Percentiles rank a stretch among this genome's conserved stretches.
These are phyloP conservation scores for Remorina albescens DNA, from an alignment of 2,797 vertebrate genomes.

Conservation along the genomic window DNA sequence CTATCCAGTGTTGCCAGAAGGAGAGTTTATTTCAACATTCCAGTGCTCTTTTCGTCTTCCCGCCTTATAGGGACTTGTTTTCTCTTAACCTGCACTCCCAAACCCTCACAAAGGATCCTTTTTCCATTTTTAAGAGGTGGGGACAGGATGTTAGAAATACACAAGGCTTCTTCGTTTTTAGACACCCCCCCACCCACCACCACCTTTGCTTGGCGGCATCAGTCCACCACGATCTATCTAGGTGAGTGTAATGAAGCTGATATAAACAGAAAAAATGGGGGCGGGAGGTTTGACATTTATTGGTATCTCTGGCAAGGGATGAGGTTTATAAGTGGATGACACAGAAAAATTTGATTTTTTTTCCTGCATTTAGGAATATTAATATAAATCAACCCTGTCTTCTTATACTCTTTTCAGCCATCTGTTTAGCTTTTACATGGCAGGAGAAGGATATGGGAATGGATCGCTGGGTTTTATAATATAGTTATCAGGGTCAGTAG, in stretches of 20 bases:
- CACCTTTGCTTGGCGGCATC: conserved; percentile 18
- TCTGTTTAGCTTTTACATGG: conserved; percentile 24
- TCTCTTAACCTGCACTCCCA: conserved; percentile 64
- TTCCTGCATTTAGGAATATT: conserved; percentile 38
- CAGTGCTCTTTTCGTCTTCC: conserved; percentile 48
- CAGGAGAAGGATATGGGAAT: too few relatives aligned
- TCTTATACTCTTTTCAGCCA: background rate
- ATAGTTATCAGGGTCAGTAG: too few relatives aligned
- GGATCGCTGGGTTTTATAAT: too few relatives aligned
- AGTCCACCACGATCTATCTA: conserved; percentile 22
- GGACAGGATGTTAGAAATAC: conserved; percentile 69
- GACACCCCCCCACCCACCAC: conserved; percentile 19
- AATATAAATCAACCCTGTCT: conserved; percentile 39
- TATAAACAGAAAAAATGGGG: conserved; percentile 53
- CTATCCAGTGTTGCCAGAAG: conserved; percentile 65
- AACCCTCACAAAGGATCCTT: conserved; percentile 55
- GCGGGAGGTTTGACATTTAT: conserved; percentile 61
- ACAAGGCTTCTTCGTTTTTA: conserved; percentile 42
- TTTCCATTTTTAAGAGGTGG: conserved; percentile 69
- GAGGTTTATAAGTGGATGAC: conserved; percentile 65
- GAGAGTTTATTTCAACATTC: conserved; percentile 77
- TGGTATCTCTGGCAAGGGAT: conserved; percentile 38
- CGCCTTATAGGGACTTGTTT: conserved; percentile 80
- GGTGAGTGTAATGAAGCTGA: conserved; percentile 62
- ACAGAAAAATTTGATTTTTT: conserved; percentile 40